Conservation (phyloP, 1,140 invertebrate species). For the Cherax destructor region DNA sequence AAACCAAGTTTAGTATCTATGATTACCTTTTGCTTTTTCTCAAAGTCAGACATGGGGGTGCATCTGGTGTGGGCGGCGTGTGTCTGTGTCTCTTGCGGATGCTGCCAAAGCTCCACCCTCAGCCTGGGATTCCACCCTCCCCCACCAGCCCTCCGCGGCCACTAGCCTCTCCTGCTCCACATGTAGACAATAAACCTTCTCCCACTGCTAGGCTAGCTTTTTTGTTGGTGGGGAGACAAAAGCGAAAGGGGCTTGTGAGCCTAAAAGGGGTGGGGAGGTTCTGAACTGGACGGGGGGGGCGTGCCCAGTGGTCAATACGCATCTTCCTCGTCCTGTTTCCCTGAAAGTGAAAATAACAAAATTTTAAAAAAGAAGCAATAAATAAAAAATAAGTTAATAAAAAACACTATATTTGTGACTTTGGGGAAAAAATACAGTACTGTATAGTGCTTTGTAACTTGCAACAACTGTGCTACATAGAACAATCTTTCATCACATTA, state of each 20-base stretch:
- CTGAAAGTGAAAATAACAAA: conserved; percentile 5
- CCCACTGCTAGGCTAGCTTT: conserved; percentile 68
- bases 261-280: conserved; percentile 89
- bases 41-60: conserved; percentile 94
- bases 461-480: no score
- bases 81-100: conserved; percentile 80
- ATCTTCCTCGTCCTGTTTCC: conserved; percentile 72
- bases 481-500: no score
- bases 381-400: neutral
- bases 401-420: no score
- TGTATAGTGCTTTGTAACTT: no score
- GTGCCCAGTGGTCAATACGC: conserved; percentile 69
- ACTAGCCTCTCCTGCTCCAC: conserved; percentile 72
- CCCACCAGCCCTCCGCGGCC: conserved; percentile 29
- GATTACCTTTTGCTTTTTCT: conserved; percentile 95
- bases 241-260: conserved; percentile 87
- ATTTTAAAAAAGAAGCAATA: neutral
- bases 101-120: conserved; percentile 70
- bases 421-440: no score
- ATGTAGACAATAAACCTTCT: conserved; percentile 66
- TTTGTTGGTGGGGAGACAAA: conserved; percentile 78
- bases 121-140: conserved; percentile 72
- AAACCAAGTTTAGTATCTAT: conserved; percentile 57
- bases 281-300: conserved; percentile 88
- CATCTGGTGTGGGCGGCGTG: conserved; percentile 80